These are phyloP conservation scores for Mechanitis messenoides DNA, from an alignment of 2,888 invertebrate species.

Conservation along the genomic window DNA sequence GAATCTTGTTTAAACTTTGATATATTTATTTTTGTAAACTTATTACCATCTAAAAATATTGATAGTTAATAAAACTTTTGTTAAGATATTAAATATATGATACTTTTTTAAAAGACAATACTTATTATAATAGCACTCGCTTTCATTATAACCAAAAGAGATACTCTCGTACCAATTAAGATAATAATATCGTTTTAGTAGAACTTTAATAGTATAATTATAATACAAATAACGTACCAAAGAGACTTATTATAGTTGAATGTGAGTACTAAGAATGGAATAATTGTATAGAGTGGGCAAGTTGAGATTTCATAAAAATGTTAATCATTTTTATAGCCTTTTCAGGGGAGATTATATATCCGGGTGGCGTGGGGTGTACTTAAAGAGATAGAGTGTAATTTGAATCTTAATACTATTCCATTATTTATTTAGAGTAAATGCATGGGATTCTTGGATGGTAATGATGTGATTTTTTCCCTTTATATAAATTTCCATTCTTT, in stretches of 20 bases:
- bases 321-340: constrained; percentile 35
- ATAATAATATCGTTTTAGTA: constrained; percentile 1
- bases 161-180: background rate
- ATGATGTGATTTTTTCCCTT: constrained; percentile 41
- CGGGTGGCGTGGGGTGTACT: constrained; percentile 45
- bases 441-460: constrained; percentile 49
- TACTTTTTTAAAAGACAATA: background rate
- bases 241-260: constrained; percentile 4
- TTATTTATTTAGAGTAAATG: constrained; percentile 68
- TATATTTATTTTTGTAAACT: background rate
- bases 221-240: constrained; percentile 1
- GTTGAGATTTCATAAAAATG: constrained; percentile 33
- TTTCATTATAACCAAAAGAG: constrained; percentile 2
- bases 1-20: too few relatives aligned
- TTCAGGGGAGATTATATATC: constrained; percentile 48
- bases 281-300: constrained; percentile 8
- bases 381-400: constrained; percentile 65
- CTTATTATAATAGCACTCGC: background rate
- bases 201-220: constrained; percentile 4
- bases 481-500: constrained; percentile 43
- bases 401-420: constrained; percentile 66
- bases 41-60: too few relatives aligned
- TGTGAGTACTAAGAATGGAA: background rate
- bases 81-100: background rate
- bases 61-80: too few relatives aligned